Conservation (phyloP, 2,113 vertebrate genomes). For the Sander lucioperca region DNA sequence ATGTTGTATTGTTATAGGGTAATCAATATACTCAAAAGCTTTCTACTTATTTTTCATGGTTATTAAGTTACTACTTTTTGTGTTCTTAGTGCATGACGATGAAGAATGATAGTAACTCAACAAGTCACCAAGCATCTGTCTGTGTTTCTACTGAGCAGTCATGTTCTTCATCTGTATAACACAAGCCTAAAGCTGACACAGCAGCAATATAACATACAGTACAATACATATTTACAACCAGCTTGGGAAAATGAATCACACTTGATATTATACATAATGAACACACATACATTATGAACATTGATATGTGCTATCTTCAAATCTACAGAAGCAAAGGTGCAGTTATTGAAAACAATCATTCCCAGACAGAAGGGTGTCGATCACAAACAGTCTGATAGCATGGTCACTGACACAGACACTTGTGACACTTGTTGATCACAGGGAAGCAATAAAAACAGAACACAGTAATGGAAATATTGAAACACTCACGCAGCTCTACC, state of each 20-base stretch:
- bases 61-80: neutral
- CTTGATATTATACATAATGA: conserved; percentile 2
- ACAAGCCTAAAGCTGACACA: neutral
- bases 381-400: conserved; percentile 5
- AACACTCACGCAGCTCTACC: conserved; percentile 25
- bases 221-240: neutral
- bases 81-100: neutral
- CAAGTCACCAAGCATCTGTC: neutral
- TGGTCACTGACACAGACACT: conserved; percentile 17
- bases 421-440: neutral
- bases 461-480: conserved; percentile 8
- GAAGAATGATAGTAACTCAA: neutral
- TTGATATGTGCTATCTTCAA: neutral
- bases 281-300: conserved; percentile 4
- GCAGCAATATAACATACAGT: neutral
- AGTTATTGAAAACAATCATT: neutral
- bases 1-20: neutral
- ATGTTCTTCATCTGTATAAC: neutral
- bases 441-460: conserved; percentile 10
- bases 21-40: neutral
- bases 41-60: neutral
- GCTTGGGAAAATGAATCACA: conserved; percentile 3
- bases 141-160: neutral
- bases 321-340: neutral
- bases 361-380: neutral